These are phyloP conservation scores for Platanista minor DNA, from an alignment of 2,113 vertebrate genomes.

Conservation along the genomic window DNA sequence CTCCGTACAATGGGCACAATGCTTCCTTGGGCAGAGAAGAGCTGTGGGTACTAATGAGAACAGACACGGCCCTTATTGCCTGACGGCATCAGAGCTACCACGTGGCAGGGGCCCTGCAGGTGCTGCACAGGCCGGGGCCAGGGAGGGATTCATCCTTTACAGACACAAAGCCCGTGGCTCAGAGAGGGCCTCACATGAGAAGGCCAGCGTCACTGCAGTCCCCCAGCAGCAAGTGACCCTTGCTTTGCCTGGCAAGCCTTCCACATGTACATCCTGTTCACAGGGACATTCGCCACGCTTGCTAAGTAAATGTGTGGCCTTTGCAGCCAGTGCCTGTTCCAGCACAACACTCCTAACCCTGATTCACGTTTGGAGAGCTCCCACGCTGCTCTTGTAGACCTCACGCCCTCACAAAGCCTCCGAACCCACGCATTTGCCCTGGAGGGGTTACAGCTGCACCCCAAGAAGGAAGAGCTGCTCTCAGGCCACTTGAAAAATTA, in stretches of 20 bases:
- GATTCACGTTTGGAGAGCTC: accelerated
- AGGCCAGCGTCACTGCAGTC: not conserved
- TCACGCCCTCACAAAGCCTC: not conserved
- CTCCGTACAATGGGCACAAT: accelerated
- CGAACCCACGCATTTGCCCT: accelerated
- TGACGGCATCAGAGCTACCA: accelerated
- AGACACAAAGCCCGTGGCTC: not conserved
- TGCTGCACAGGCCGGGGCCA: not conserved
- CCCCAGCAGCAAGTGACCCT: not conserved
- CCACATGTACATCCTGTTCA: accelerated
- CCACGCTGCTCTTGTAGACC: accelerated
- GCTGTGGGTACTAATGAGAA: accelerated
- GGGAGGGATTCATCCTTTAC: not conserved
- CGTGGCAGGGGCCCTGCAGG: not conserved
- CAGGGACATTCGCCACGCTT: accelerated
- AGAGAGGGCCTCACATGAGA: not conserved
- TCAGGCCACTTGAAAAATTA: not conserved
- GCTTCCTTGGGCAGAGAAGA: no score
- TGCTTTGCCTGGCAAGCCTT: accelerated
- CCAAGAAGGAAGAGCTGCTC: not conserved
- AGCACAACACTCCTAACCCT: no score
- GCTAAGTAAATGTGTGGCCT: not conserved
- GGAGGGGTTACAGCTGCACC: not conserved
- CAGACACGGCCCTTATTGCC: not conserved
- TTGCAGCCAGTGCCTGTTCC: accelerated